phyloP scores from a whole-genome alignment of 2,113 vertebrate genomes.

The Hyaena hyaena region DNA sequence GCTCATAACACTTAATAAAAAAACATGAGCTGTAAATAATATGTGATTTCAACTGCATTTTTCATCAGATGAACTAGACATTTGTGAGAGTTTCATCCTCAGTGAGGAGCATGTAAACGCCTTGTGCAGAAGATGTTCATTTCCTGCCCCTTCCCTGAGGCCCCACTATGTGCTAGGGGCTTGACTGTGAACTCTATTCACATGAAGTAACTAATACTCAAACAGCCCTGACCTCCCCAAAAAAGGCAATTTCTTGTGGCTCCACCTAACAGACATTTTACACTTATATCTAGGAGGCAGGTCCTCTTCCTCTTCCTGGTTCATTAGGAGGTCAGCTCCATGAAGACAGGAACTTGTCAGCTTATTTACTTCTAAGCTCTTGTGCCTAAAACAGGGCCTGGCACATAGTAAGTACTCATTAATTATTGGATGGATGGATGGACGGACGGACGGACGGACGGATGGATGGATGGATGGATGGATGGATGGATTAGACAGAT shows the following conservation, averaged over 20 bases:
- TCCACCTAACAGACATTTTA: not conserved
- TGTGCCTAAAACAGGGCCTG: not conserved
- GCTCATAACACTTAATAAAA: constrained; percentile 68
- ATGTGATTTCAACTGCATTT: constrained; percentile 59
- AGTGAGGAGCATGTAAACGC: not conserved
- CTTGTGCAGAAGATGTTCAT: not conserved
- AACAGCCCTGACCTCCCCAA: not conserved
- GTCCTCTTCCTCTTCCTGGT: not conserved
- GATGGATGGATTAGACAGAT: not conserved
- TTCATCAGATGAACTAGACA: constrained; percentile 24
- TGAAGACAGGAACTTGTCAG: not conserved
- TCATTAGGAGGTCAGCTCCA: not conserved
- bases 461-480: accelerated
- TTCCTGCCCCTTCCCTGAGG: not conserved
- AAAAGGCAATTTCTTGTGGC: not conserved
- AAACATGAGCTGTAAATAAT: constrained; percentile 74
- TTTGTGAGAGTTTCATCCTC: constrained; percentile 43
- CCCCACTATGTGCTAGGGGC: not conserved
- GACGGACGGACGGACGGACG: not conserved
- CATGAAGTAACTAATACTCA: not conserved
- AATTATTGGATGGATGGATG: not conserved
- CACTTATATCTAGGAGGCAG: not conserved
- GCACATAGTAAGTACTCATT: not conserved
- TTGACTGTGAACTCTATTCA: not conserved
- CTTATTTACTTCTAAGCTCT: not conserved